phyloP scores from a whole-genome alignment of 2,113 vertebrate genomes.

The Romanogobio albipinnatus region DNA sequence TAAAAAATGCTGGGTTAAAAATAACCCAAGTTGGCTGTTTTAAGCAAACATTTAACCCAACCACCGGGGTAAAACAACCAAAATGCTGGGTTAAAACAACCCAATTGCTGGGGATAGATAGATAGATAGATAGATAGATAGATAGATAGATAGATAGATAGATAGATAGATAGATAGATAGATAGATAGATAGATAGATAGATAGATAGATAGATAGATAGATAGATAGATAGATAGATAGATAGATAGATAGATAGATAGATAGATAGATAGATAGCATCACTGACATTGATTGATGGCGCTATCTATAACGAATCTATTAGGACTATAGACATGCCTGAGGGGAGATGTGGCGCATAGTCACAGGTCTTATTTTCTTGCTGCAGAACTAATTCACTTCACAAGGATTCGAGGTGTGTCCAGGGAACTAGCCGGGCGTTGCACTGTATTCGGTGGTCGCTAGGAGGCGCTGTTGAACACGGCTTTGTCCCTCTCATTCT shows the following conservation, averaged over 20 bases:
- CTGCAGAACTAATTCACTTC: not conserved
- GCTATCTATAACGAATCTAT: not conserved
- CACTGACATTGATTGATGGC: no score
- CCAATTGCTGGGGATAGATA: no score
- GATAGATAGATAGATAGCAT: not conserved
- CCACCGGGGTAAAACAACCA: no score
- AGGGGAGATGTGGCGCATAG: no score
- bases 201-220: not conserved
- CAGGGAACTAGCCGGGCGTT: constrained; percentile 7
- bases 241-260: not conserved
- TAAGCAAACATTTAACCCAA: no score
- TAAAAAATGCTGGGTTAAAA: no score
- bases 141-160: not conserved
- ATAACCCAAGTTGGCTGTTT: no score
- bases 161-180: not conserved
- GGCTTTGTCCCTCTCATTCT: constrained; percentile 8
- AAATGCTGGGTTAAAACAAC: no score
- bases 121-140: not conserved
- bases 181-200: not conserved
- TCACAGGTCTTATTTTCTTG: not conserved
- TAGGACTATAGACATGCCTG: not conserved
- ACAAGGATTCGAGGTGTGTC: not conserved
- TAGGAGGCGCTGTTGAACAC: constrained; percentile 70
- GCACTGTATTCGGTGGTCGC: constrained; percentile 61
- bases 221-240: not conserved